These are phyloP conservation scores for Acipenser transmontanus DNA, from an alignment of 2,797 vertebrate species.

Conservation along the genomic window DNA sequence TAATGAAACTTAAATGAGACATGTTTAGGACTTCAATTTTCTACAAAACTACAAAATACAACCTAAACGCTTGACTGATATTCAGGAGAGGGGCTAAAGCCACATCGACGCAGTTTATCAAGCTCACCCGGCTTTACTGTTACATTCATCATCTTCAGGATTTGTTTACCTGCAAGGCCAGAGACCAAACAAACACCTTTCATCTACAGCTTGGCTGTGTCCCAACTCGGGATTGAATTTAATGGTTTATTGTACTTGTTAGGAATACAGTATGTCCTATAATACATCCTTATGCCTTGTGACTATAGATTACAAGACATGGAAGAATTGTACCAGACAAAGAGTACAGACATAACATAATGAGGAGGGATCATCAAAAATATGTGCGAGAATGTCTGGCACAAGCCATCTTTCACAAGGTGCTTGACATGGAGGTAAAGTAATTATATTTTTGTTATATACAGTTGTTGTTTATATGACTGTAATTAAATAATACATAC, in stretches of 20 bases:
- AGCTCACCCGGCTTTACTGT: too few species aligned
- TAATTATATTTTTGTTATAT: background rate
- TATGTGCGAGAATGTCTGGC: slow-evolving; percentile 73
- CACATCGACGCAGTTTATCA: too few species aligned
- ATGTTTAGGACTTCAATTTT: background rate
- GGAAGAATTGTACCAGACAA: slow-evolving; percentile 86
- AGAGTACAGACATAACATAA: slow-evolving; percentile 72
- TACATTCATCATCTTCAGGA: too few species aligned
- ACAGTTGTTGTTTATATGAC: too few species aligned
- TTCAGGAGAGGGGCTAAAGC: background rate
- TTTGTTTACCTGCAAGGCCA: too few species aligned
- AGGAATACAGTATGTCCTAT: background rate
- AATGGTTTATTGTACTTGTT: too few species aligned
- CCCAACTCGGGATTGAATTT: too few species aligned
- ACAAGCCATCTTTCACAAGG: slow-evolving; percentile 78
- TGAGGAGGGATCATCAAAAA: slow-evolving; percentile 72
- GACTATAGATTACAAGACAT: slow-evolving; percentile 75
- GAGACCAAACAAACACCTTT: too few species aligned
- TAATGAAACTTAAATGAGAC: too few species aligned
- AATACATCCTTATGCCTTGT: slow-evolving; percentile 9
- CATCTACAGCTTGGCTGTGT: too few species aligned
- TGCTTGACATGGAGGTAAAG: slow-evolving; percentile 84
- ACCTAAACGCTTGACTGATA: background rate
- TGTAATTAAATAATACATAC: too few species aligned
- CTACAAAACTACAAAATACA: background rate